Percentiles rank a stretch among this genome's conserved stretches.
Conservation (phyloP, 2,113 vertebrate genomes). For the Rhabdornis inornatus region DNA sequence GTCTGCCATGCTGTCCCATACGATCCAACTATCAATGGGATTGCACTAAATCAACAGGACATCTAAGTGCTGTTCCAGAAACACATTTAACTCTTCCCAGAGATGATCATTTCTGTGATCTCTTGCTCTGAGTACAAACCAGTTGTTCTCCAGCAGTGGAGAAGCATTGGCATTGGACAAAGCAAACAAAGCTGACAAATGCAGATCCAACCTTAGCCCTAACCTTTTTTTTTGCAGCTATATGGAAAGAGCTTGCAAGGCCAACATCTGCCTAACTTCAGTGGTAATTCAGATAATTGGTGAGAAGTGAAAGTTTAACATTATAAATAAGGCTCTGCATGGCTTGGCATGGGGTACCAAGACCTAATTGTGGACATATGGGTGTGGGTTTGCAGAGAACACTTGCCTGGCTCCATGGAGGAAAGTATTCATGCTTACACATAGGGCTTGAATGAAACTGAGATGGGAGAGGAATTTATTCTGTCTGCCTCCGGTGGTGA, state of each 20-base stretch:
- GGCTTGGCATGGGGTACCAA: not conserved
- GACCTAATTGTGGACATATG: not conserved
- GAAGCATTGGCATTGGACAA: not conserved
- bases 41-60: conserved; percentile 57
- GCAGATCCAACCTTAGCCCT: not conserved
- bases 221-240: not conserved
- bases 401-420: not conserved
- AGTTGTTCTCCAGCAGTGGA: not conserved
- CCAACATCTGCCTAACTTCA: conserved; percentile 4
- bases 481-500: not conserved
- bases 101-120: not conserved
- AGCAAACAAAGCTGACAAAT: not conserved
- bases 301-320: conserved; percentile 27
- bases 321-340: not conserved
- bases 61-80: conserved; percentile 7
- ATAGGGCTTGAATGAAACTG: not conserved
- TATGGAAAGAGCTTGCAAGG: not conserved
- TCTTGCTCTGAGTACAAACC: not conserved
- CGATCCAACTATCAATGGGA: conserved; percentile 27
- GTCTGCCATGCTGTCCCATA: conserved; percentile 9
- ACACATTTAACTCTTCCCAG: conserved; percentile 54
- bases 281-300: not conserved
- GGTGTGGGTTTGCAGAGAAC: not conserved
- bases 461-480: not conserved
- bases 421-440: not conserved